These are phyloP conservation scores for Mallateleia sp. DNA, from an alignment of 2,888 invertebrate species.

Conservation along the genomic window DNA sequence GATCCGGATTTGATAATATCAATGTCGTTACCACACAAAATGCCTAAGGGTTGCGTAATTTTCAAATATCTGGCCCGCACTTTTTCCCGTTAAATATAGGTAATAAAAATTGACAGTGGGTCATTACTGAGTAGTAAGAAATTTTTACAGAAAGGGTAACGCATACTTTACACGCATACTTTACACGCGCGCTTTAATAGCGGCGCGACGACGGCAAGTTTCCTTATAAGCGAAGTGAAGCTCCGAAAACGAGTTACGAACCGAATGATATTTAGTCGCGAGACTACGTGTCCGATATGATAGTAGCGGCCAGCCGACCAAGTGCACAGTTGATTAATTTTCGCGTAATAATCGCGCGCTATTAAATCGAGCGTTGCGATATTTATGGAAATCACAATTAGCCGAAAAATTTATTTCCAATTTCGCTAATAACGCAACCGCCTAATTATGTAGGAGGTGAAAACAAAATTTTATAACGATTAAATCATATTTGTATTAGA, in stretches of 20 bases:
- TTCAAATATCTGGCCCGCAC: neutral
- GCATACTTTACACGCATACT: no score
- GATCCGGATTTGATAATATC: neutral
- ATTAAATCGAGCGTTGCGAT: conserved; percentile 25
- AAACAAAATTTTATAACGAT: conserved; percentile 31
- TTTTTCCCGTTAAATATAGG: neutral
- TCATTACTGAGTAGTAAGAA: neutral
- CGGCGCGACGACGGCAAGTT: neutral
- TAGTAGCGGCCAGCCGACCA: neutral
- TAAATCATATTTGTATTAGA: no score
- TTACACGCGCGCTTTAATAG: neutral
- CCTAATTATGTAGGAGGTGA: conserved; percentile 3
- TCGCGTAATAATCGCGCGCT: conserved; percentile 14
- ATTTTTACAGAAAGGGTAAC: neutral
- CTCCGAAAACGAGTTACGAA: conserved; percentile 10
- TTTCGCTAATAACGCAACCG: neutral
- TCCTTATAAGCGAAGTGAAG: neutral
- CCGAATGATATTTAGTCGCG: no score
- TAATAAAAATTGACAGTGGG: neutral
- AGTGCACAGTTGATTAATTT: conserved; percentile 6
- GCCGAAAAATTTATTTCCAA: neutral
- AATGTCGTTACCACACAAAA: neutral
- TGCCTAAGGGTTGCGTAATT: neutral
- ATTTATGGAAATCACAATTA: conserved; percentile 3
- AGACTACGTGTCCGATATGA: no score